Base-by-base conservation (phyloP, 2,888 invertebrate species). In the Orthosia incerta region DNA sequence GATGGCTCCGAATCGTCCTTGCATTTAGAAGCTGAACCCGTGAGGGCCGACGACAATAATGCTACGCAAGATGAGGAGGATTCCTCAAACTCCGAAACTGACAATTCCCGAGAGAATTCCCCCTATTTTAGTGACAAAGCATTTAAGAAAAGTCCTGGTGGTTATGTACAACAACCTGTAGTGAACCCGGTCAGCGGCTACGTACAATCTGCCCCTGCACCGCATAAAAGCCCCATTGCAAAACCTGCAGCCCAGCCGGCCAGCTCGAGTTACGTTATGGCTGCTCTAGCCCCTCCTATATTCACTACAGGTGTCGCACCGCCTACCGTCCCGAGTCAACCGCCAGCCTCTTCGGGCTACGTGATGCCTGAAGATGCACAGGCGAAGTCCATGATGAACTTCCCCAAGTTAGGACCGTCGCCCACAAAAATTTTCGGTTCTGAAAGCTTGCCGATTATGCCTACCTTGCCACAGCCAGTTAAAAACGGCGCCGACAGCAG, bases 361-460 rank as follows among this genome's bases (percentile, higher is more conserved):
- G 94, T 96, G 67, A 90, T 92, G 18, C 92, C 94, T 15, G 95
- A 95, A 85, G 95, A 95, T 69, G 89, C 92, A 59, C 93, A 94
- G 81, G 87, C 91, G 46, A 93, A 91, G 84, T 91, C 93, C n/a
- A 91, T 90, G 79, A 88, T 93, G 88, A 93, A 92, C 76, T 93
- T 95, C 81, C 91, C 95, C 39, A 93, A 93, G 76, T 83, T 93
- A 70, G 93, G 92, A 63, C 90, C 92, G n/a, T 88, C 92, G 61
- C 91, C 93, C 13, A 91, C 92, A 7, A 95, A 94, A 87, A 82
- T 89, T 20, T 90, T 92, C 74, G 95, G 94, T 64, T 92, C 95
- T 16, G 96, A 96, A 83, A 95, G 94, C 93, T 94, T 95, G 93
- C 95, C 96, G 69, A 89, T 92, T 56, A 93, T 95, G 94, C 95